Conservation (phyloP, 2,888 invertebrate species). For the Diaprepes abbreviatus region DNA sequence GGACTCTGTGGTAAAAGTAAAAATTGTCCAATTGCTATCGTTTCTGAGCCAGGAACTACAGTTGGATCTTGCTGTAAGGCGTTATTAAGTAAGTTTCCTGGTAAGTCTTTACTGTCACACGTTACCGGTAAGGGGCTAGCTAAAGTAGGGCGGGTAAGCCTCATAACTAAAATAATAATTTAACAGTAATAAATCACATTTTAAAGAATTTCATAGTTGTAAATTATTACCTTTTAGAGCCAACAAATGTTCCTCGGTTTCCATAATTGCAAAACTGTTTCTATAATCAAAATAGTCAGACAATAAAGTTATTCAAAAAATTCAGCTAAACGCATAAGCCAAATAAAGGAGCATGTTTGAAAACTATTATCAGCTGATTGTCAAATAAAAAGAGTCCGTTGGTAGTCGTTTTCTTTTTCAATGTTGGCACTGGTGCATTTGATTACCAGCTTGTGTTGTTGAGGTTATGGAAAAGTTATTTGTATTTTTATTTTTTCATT, state of each 20-base stretch:
- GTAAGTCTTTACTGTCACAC: constrained; percentile 88
- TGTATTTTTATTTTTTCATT: neutral
- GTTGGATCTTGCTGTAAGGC: constrained; percentile 87
- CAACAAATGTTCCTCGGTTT: constrained; percentile 62
- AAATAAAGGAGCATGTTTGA: too few relatives aligned
- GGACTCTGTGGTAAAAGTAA: constrained; percentile 96
- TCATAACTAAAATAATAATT: constrained; percentile 88
- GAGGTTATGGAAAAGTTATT: neutral
- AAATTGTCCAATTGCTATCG: constrained; percentile 89
- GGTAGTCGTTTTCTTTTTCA: too few relatives aligned
- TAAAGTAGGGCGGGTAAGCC: constrained; percentile 92
- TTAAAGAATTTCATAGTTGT: neutral
- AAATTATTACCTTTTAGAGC: constrained; percentile 60
- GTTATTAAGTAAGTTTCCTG: constrained; percentile 84
- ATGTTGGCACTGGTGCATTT: neutral
- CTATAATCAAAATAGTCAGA: neutral
- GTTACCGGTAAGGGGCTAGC: constrained; percentile 86
- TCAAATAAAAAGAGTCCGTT: neutral
- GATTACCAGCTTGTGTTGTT: neutral
- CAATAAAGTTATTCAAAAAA: too few relatives aligned
- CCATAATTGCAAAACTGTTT: constrained; percentile 53
- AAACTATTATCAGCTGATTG: constrained; percentile 8
- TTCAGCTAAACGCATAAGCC: too few relatives aligned
- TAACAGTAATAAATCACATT: too few relatives aligned
- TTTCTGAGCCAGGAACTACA: constrained; percentile 85